Evolutionary conservation across 2,113 vertebrate genomes (phyloP).

Genomic region (Albula glossodonta): DNA sequence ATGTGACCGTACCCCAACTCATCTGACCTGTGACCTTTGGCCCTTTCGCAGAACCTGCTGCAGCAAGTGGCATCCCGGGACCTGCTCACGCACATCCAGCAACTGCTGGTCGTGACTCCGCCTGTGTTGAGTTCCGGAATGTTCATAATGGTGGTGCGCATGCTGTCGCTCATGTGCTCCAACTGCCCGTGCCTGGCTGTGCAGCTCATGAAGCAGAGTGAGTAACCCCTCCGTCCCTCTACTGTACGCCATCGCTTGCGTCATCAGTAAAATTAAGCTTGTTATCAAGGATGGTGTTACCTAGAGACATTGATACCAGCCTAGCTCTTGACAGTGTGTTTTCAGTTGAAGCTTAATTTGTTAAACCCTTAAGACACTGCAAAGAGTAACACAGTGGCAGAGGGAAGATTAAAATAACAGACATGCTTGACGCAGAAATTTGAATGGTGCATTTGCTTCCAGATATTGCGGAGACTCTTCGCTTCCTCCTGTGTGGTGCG

Average conservation of each 20-base stretch:
- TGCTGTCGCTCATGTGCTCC: slow-evolving; percentile 99
- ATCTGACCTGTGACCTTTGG: slow-evolving; percentile 13
- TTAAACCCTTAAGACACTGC: no score
- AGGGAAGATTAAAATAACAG: no score
- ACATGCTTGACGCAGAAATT: no score
- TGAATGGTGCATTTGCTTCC: slow-evolving; percentile 38
- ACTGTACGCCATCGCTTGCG: neutral
- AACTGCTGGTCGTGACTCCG: slow-evolving; percentile 94
- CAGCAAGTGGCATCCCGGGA: slow-evolving; percentile 97
- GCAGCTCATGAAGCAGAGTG: slow-evolving; percentile 99
- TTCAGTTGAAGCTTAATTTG: neutral
- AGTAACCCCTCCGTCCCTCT: slow-evolving; percentile 57
- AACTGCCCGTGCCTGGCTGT: slow-evolving; percentile 96
- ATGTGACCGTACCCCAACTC: neutral
- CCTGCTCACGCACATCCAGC: slow-evolving; percentile 96
- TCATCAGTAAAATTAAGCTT: no score
- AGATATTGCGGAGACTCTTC: slow-evolving; percentile 98
- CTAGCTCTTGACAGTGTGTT: slow-evolving; percentile 25
- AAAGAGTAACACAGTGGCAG: no score
- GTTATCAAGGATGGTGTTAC: neutral
- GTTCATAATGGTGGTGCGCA: slow-evolving; percentile 99
- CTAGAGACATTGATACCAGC: neutral
- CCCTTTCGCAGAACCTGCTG: slow-evolving; percentile 82
- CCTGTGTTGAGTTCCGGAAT: slow-evolving; percentile 97
- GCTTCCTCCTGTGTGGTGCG: slow-evolving; percentile 94